Percentiles rank a stretch among this genome's conserved stretches.
These are phyloP conservation scores for Laupala kohalensis DNA, from an alignment of 1,140 invertebrate genomes.

Conservation along the genomic window DNA sequence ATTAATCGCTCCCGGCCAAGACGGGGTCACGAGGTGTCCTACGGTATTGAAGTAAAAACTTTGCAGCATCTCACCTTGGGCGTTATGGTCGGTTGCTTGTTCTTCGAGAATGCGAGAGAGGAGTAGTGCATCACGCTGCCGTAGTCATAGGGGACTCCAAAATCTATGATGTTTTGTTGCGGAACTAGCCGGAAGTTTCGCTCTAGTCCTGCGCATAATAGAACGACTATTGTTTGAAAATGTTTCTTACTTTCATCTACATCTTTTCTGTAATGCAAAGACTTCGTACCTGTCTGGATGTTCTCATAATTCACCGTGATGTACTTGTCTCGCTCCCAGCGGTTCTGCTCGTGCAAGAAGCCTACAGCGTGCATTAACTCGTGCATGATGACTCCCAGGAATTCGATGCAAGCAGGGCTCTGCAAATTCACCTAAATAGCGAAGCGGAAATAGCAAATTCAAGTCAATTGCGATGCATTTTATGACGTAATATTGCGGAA, in stretches of 20 bases:
- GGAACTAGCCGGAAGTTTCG: constrained; percentile 56
- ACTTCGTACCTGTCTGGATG: constrained; percentile 42
- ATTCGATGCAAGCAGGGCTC: constrained; percentile 50
- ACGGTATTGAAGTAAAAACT: background rate
- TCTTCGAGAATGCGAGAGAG: constrained; percentile 23
- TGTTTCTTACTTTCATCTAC: constrained; percentile 5
- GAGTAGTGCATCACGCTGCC: constrained; percentile 29
- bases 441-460: too few species aligned
- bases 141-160: constrained; percentile 47
- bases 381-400: constrained; percentile 62
- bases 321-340: constrained; percentile 61
- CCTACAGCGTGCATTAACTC: constrained; percentile 77
- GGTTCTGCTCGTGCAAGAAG: constrained; percentile 77
- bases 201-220: constrained; percentile 35
- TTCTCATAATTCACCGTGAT: constrained; percentile 60
- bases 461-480: background rate
- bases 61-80: constrained; percentile 11
- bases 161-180: constrained; percentile 36
- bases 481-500: too few species aligned
- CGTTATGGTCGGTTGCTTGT: constrained; percentile 19
- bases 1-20: background rate
- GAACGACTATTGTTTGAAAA: background rate
- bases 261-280: background rate
- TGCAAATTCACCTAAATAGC: constrained; percentile 44
- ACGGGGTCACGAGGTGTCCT: too few species aligned